Evolutionary conservation across 1,140 invertebrate species (phyloP).

Genomic region (Achatina immaculata): DNA sequence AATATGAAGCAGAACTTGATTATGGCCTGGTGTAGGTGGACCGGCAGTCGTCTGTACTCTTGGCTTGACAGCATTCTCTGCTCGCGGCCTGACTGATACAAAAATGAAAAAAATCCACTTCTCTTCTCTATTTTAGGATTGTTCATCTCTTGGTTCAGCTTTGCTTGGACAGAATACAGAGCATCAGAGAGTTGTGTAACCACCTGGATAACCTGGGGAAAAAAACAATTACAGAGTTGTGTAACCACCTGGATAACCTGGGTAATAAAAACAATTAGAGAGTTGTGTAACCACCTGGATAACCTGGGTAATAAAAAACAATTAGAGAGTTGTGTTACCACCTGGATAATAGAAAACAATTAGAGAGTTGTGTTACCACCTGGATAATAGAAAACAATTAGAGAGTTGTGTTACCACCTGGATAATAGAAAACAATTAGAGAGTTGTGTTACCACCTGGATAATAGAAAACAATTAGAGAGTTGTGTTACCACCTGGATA

Average conservation of each 20-base stretch:
- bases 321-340: neutral
- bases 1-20: conserved; percentile 48
- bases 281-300: conserved; percentile 19
- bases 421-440: too few relatives aligned
- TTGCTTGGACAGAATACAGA: conserved; percentile 17
- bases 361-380: too few relatives aligned
- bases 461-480: too few relatives aligned
- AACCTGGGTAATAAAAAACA: too few relatives aligned
- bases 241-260: conserved; percentile 25
- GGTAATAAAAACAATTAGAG: neutral
- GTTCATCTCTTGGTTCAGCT: neutral
- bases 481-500: too few relatives aligned
- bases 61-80: neutral
- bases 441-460: too few relatives aligned
- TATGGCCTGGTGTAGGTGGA: conserved; percentile 43
- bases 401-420: too few relatives aligned
- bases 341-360: neutral
- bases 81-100: neutral
- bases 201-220: conserved; percentile 16
- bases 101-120: conserved; percentile 4
- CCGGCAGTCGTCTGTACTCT: conserved; percentile 36
- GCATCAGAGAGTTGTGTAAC: conserved; percentile 22
- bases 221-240: neutral
- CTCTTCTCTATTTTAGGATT: neutral
- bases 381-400: too few relatives aligned